phyloP scores from a whole-genome alignment of 2,888 invertebrate species.

The Drosophila paramelanica region DNA sequence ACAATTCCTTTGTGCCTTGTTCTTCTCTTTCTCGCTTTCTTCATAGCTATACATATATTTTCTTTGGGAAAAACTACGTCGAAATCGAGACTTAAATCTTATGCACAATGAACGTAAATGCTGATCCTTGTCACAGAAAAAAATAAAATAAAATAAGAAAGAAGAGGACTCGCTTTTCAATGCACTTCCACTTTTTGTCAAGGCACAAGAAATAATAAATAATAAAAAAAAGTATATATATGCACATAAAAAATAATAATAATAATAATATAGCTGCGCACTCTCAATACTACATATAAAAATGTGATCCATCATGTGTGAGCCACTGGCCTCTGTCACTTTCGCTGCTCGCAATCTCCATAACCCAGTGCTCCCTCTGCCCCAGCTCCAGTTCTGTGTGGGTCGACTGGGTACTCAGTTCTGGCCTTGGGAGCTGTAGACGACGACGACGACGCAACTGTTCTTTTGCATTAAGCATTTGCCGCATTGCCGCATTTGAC shows the following conservation, averaged over 20 bases:
- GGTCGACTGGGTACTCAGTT: not conserved
- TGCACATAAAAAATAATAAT: not conserved
- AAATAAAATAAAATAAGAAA: slow-evolving; percentile 11
- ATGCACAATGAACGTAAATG: slow-evolving; percentile 52
- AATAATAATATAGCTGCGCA: slow-evolving; percentile 12
- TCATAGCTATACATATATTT: slow-evolving; percentile 13
- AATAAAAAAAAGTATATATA: slow-evolving; percentile 8
- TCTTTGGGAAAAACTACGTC: slow-evolving; percentile 55
- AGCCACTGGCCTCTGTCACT: slow-evolving; percentile 33
- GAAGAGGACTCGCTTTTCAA: slow-evolving; percentile 64
- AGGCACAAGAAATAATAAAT: slow-evolving; percentile 29
- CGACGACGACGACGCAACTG: slow-evolving; percentile 45
- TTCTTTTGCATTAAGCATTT: slow-evolving; percentile 57
- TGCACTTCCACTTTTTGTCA: slow-evolving; percentile 74
- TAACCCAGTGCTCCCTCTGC: not conserved
- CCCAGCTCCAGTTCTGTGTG: slow-evolving; percentile 8
- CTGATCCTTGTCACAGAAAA: slow-evolving; percentile 71
- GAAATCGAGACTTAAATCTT: slow-evolving; percentile 76
- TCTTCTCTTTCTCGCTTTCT: slow-evolving; percentile 18
- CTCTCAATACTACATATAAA: slow-evolving; percentile 19
- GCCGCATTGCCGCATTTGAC: slow-evolving; percentile 79
- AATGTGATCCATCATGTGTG: slow-evolving; percentile 59
- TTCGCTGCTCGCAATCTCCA: slow-evolving; percentile 6
- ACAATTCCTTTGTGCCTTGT: slow-evolving; percentile 40
- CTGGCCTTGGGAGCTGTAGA: slow-evolving; percentile 47